A percentile compares a stretch with the other conserved stretches of the same genome.
These are phyloP conservation scores for Chloroceryle inda DNA, from an alignment of 2,797 vertebrate genomes.

Conservation along the genomic window DNA sequence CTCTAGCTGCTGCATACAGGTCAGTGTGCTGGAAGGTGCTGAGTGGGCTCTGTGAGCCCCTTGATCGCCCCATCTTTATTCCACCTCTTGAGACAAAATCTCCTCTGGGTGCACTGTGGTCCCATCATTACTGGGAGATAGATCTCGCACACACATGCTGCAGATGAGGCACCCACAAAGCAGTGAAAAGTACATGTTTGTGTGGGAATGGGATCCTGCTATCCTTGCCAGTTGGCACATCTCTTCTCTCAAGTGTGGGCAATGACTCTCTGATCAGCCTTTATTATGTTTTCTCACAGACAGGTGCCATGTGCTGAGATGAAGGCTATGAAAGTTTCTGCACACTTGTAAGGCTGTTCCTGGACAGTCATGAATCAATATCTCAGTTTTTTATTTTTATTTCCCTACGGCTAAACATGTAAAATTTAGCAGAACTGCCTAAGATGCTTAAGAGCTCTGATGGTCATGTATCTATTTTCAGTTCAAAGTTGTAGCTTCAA, in stretches of 20 bases:
- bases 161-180: not conserved
- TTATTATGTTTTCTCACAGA: not conserved
- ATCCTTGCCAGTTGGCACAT: not conserved
- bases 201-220: not conserved
- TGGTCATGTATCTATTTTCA: not conserved
- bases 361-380: not conserved
- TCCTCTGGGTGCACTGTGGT: not conserved
- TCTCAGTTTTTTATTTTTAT: not conserved
- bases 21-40: not conserved
- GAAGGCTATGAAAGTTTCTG: not conserved
- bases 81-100: not conserved
- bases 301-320: not conserved
- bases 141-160: fast-evolving
- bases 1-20: not conserved
- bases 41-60: fast-evolving
- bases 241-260: not conserved
- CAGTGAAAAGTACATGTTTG: fast-evolving
- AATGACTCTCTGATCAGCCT: not conserved
- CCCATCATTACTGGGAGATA: not conserved
- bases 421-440: not conserved
- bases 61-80: not conserved
- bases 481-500: not conserved
- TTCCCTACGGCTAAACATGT: not conserved
- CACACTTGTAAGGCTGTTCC: not conserved
- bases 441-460: not conserved